Evolutionary conservation across 2,113 vertebrate species (phyloP).

Genomic region (Naja naja): DNA sequence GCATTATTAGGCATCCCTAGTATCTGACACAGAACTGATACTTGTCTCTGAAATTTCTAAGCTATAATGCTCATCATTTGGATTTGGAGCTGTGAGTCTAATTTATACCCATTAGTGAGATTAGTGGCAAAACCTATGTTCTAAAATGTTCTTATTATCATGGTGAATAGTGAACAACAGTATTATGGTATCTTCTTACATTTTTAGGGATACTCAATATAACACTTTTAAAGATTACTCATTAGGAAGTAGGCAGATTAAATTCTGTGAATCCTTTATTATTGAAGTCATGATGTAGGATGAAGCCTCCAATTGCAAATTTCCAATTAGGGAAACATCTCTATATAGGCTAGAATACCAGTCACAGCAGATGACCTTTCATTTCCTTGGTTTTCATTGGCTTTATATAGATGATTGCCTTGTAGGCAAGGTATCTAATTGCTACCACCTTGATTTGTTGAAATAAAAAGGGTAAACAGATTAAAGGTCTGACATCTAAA

Average conservation of each 20-base stretch:
- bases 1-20: background rate
- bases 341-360: slow-evolving; percentile 3
- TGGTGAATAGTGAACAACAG: background rate
- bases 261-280: background rate
- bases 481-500: slow-evolving; percentile 9
- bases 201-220: background rate
- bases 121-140: background rate
- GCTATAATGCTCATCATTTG: background rate
- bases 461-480: slow-evolving; percentile 40
- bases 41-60: background rate
- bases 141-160: background rate
- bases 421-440: slow-evolving; percentile 35
- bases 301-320: background rate
- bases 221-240: background rate
- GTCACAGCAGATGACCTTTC: slow-evolving; percentile 18
- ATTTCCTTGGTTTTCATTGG: slow-evolving; percentile 8
- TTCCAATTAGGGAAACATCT: slow-evolving; percentile 1
- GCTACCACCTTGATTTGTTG: slow-evolving; percentile 11
- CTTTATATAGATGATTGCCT: slow-evolving; percentile 30
- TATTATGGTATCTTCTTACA: background rate
- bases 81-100: background rate
- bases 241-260: background rate
- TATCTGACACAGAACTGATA: background rate
- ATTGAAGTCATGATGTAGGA: background rate
- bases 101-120: background rate